Percentiles rank a stretch among this genome's conserved stretches.
phyloP scores from a whole-genome alignment of 2,113 vertebrate species.

The Boulengeromyrus knoepffleri region DNA sequence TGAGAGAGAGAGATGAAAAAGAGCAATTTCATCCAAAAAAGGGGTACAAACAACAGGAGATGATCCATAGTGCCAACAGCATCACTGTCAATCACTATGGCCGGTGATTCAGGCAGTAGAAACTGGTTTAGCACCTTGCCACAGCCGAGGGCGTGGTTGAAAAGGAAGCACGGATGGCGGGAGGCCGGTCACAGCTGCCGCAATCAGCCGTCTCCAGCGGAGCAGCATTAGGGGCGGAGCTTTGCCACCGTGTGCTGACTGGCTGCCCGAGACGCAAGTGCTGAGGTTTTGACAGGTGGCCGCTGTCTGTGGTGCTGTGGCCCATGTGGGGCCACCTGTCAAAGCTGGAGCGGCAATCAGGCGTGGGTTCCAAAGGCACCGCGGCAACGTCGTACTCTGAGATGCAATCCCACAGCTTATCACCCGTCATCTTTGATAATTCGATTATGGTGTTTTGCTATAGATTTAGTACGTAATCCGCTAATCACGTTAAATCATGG shows the following conservation, averaged over 20 bases:
- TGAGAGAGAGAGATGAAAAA: not conserved
- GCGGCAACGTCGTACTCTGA: too few relatives aligned
- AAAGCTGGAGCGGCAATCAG: not conserved
- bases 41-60: not conserved
- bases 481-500: not conserved
- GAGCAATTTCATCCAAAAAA: not conserved
- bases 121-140: not conserved
- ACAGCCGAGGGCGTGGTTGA: not conserved
- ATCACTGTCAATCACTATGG: not conserved
- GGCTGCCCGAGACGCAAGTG: not conserved
- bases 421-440: not conserved
- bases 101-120: not conserved
- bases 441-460: not conserved
- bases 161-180: not conserved
- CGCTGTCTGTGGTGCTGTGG: not conserved
- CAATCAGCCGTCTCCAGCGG: not conserved
- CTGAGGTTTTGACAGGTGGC: not conserved
- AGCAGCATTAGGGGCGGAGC: not conserved
- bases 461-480: not conserved
- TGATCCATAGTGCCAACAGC: not conserved
- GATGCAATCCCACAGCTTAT: not conserved
- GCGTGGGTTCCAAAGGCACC: not conserved
- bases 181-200: not conserved
- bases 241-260: not conserved
- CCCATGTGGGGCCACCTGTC: not conserved